Percentiles rank a stretch among this genome's conserved stretches.
Evolutionary conservation across 2,113 vertebrate species (phyloP).

Genomic region (Salvelinus fontinalis): DNA sequence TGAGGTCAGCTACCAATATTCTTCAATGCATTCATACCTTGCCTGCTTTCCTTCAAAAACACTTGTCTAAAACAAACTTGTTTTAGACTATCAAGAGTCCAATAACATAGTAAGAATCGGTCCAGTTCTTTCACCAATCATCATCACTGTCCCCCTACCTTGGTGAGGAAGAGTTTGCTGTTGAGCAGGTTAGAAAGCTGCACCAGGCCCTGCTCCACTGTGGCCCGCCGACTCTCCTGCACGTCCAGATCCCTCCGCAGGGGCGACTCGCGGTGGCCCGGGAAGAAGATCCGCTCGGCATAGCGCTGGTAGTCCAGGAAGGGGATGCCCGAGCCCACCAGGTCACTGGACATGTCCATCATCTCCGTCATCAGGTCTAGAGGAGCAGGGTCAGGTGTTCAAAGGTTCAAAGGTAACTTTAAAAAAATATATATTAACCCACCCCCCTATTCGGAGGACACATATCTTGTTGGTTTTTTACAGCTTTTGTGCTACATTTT

Average conservation of each 20-base stretch:
- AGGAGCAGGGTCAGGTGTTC: background rate
- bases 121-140: too few species aligned
- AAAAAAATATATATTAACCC: too few species aligned
- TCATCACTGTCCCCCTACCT: constrained; percentile 71
- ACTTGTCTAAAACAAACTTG: too few species aligned
- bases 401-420: background rate
- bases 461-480: too few species aligned
- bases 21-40: too few species aligned
- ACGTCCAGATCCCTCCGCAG: constrained; percentile 90
- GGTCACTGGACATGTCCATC: constrained; percentile 97
- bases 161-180: constrained; percentile 98
- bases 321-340: constrained; percentile 93
- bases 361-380: constrained; percentile 98
- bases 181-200: constrained; percentile 98
- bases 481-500: too few species aligned
- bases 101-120: too few species aligned
- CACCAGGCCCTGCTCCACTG: constrained; percentile 93
- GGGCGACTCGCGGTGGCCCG: constrained; percentile 91
- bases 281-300: constrained; percentile 96
- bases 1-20: too few species aligned
- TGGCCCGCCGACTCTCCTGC: constrained; percentile 89
- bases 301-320: constrained; percentile 96
- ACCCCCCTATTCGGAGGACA: too few species aligned
- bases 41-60: too few species aligned
- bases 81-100: too few species aligned